These are phyloP conservation scores for Pinna nobilis DNA, from an alignment of 1,140 invertebrate genomes.

Conservation along the genomic window DNA sequence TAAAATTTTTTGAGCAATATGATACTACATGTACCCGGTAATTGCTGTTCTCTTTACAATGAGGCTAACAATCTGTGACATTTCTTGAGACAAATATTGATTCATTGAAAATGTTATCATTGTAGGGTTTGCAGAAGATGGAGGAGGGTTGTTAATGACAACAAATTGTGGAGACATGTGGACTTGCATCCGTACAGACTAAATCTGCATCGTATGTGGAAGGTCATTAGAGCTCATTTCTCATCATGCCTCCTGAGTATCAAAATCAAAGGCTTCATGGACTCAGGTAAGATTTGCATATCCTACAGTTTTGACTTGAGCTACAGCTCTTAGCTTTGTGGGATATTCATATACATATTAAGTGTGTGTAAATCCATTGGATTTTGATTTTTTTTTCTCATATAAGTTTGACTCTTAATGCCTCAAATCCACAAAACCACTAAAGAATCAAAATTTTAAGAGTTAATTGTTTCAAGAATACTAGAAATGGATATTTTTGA, in stretches of 20 bases:
- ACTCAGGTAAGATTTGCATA: conserved; percentile 25
- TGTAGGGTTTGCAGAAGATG: conserved; percentile 58
- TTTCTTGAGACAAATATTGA: no score
- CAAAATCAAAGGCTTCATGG: conserved; percentile 52
- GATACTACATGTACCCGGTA: no score
- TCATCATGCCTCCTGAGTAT: conserved; percentile 55
- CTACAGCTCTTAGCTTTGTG: not conserved
- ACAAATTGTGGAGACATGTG: conserved; percentile 62
- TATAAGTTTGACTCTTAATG: not conserved
- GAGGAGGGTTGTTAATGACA: conserved; percentile 58
- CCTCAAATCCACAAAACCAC: not conserved
- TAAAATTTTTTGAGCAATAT: no score
- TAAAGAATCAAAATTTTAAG: no score
- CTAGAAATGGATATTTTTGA: no score
- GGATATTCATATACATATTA: not conserved
- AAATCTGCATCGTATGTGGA: conserved; percentile 59
- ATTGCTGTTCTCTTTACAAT: no score
- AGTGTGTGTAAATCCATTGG: not conserved
- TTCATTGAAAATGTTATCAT: no score
- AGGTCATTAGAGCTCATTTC: conserved; percentile 58
- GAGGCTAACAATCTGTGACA: no score
- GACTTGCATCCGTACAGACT: conserved; percentile 54
- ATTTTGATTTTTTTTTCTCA: not conserved
- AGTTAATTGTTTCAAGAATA: no score
- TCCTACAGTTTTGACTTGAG: not conserved